phyloP scores from a whole-genome alignment of 2,888 invertebrate species.

The Serripes groenlandicus region DNA sequence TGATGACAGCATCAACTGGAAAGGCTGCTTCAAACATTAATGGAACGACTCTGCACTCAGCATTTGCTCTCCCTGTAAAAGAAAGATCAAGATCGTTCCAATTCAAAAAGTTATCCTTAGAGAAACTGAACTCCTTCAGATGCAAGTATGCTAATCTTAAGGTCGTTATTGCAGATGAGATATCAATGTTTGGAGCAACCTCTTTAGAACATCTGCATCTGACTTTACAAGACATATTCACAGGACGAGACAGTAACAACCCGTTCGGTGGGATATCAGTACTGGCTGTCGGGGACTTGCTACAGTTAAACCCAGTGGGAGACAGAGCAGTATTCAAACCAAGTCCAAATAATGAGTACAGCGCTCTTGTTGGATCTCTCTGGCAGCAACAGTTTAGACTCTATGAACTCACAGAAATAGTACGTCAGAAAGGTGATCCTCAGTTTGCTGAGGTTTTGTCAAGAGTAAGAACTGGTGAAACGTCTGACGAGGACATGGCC shows the following conservation, averaged over 20 bases:
- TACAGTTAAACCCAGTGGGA: slow-evolving; percentile 22
- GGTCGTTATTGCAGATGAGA: slow-evolving; percentile 55
- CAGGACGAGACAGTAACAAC: slow-evolving; percentile 15
- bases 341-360: slow-evolving; percentile 24
- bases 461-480: slow-evolving; percentile 31
- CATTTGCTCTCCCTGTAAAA: slow-evolving; percentile 54
- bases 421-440: slow-evolving; percentile 55
- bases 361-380: slow-evolving; percentile 9
- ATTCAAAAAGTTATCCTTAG: slow-evolving; percentile 27
- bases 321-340: slow-evolving; percentile 33
- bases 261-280: slow-evolving; percentile 5
- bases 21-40: slow-evolving; percentile 57
- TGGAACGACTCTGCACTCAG: slow-evolving; percentile 56
- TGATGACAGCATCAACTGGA: slow-evolving; percentile 57
- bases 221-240: slow-evolving; percentile 28
- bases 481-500: slow-evolving; percentile 34
- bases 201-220: not conserved
- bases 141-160: slow-evolving; percentile 34
- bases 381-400: slow-evolving; percentile 41
- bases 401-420: slow-evolving; percentile 45
- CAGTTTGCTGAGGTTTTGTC: slow-evolving; percentile 47
- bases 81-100: not conserved
- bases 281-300: not conserved
- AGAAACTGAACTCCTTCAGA: slow-evolving; percentile 44
- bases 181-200: slow-evolving; percentile 40